phyloP scores from a whole-genome alignment of 2,888 invertebrate genomes.

The Monopis laevigella region DNA sequence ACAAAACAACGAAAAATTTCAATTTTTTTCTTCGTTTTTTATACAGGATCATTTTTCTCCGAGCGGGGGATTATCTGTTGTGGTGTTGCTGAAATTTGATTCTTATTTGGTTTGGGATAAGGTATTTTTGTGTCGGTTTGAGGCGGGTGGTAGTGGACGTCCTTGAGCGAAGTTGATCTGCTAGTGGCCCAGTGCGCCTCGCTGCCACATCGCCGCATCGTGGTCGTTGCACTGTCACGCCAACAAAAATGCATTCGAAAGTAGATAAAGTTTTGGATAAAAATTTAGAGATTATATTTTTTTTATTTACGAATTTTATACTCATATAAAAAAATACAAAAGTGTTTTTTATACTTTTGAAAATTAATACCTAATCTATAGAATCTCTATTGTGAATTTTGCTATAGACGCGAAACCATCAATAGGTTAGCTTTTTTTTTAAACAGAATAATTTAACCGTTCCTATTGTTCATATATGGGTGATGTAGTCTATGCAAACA shows the following conservation, averaged over 20 bases:
- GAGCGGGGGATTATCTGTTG: conserved; percentile 43
- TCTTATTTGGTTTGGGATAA: conserved; percentile 28
- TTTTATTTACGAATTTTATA: too few species aligned
- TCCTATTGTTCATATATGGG: too few species aligned
- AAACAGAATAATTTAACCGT: too few species aligned
- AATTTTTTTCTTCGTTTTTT: conserved; percentile 52
- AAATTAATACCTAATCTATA: too few species aligned
- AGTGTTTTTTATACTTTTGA: too few species aligned
- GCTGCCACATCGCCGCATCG: conserved; percentile 47
- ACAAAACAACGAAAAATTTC: conserved; percentile 56
- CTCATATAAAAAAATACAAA: too few species aligned
- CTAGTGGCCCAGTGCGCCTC: conserved; percentile 61
- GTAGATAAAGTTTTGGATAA: conserved; percentile 35
- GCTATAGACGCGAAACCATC: too few species aligned
- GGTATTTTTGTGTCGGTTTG: conserved; percentile 25
- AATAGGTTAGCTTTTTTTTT: too few species aligned
- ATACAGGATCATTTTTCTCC: conserved; percentile 66
- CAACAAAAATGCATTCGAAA: conserved; percentile 62
- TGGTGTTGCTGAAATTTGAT: conserved; percentile 23
- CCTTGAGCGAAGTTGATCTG: conserved; percentile 68
- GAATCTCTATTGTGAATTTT: too few species aligned
- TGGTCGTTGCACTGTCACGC: conserved; percentile 65
- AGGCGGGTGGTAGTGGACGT: conserved; percentile 54
- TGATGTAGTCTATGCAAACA: too few species aligned
- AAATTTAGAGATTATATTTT: too few species aligned